Evolutionary conservation across 2,888 invertebrate genomes (phyloP).

Genomic region (Oithona nana): DNA sequence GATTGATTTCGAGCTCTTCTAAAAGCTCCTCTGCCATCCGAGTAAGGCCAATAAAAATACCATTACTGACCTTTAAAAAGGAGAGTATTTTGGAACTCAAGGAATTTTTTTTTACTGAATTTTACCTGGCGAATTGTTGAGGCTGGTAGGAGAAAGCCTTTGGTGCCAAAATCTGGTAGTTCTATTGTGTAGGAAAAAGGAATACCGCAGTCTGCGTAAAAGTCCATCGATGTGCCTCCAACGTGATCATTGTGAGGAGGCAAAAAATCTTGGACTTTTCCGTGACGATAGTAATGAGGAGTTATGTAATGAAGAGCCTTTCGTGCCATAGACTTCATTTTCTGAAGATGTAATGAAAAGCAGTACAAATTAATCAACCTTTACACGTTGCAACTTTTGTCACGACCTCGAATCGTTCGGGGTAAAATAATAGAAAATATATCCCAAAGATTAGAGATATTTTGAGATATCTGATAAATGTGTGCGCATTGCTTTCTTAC

Average conservation of each 20-base stretch:
- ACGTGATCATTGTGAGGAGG: background rate
- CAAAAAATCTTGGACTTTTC: background rate
- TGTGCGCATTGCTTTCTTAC: no score
- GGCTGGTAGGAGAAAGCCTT: background rate
- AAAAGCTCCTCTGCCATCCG: background rate
- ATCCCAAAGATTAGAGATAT: no score
- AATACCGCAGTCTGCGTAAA: background rate
- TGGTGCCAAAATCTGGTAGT: background rate
- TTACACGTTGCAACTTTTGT: no score
- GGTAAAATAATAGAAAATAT: no score
- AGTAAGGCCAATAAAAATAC: background rate
- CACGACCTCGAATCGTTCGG: no score
- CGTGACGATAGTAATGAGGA: background rate
- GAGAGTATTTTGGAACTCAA: no score
- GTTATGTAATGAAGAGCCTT: background rate
- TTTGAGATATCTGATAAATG: no score
- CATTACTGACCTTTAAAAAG: background rate
- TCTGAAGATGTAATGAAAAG: no score
- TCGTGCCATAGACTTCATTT: background rate
- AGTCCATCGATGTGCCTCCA: slow-evolving; percentile 1
- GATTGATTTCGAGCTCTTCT: background rate
- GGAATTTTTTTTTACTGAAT: background rate
- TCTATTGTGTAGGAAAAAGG: background rate
- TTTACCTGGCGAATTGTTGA: background rate
- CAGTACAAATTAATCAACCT: no score